phyloP scores from a whole-genome alignment of 2,113 vertebrate species.

The Arothron firmamentum region DNA sequence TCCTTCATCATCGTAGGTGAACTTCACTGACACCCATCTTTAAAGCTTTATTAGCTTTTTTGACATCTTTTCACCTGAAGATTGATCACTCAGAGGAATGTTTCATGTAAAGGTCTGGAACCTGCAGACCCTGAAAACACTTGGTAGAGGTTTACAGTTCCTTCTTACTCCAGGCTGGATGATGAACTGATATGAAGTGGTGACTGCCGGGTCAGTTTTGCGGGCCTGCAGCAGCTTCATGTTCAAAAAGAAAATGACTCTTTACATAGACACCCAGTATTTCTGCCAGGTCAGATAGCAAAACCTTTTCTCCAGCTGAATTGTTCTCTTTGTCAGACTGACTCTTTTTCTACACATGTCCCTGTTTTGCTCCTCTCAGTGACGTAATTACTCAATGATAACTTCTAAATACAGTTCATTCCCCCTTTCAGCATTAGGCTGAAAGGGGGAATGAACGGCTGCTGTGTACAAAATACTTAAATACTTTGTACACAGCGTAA shows the following conservation, averaged over 20 bases:
- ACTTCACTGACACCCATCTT: not conserved
- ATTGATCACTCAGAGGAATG: not conserved
- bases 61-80: slow-evolving; percentile 1
- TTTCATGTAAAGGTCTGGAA: slow-evolving; percentile 21
- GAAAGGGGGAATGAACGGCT: too few species aligned
- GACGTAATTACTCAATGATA: not conserved
- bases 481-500: slow-evolving; percentile 45
- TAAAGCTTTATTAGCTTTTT: slow-evolving; percentile 5
- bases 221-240: not conserved
- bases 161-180: slow-evolving; percentile 12
- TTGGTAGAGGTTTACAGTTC: not conserved
- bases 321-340: not conserved
- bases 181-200: slow-evolving; percentile 15
- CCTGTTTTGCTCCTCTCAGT: not conserved
- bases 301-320: slow-evolving; percentile 5
- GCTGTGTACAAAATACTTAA: too few species aligned
- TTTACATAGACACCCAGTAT: not conserved
- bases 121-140: slow-evolving; percentile 25
- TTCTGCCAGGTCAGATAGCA: not conserved
- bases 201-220: slow-evolving; percentile 3
- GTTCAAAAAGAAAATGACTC: too few species aligned
- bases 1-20: not conserved
- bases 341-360: slow-evolving; percentile 1
- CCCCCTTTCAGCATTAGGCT: not conserved
- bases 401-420: slow-evolving; percentile 2